phyloP scores from a whole-genome alignment of 2,888 invertebrate species.

The Parnassius glacialis region DNA sequence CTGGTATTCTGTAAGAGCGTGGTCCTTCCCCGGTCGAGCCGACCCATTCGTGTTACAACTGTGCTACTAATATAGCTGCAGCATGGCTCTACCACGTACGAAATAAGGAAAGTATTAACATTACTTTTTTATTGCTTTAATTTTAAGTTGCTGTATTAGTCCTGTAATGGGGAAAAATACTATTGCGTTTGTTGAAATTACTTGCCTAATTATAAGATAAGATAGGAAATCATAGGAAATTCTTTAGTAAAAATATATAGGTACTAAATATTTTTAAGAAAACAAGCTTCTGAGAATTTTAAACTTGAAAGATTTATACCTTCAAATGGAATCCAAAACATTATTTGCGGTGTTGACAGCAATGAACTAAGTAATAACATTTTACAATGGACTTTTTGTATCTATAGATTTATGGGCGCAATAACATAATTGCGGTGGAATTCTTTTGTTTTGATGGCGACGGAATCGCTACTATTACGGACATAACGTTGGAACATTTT shows the following conservation, averaged over 20 bases:
- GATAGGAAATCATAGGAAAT: no score
- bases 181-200: no score
- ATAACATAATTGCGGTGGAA: conserved; percentile 67
- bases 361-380: conserved; percentile 48
- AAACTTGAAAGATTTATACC: conserved; percentile 14
- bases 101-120: no score
- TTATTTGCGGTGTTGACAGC: conserved; percentile 67
- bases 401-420: conserved; percentile 60
- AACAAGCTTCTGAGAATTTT: conserved; percentile 21
- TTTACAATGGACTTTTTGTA: conserved; percentile 54
- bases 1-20: no score
- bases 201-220: no score
- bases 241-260: neutral
- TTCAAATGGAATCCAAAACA: conserved; percentile 32
- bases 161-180: no score
- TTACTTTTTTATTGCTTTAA: no score
- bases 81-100: no score
- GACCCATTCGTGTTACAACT: no score
- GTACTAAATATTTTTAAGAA: neutral
- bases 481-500: conserved; percentile 29
- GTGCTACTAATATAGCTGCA: no score
- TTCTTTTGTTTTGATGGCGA: conserved; percentile 54
- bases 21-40: no score
- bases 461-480: conserved; percentile 55
- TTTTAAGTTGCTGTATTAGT: no score